These are phyloP conservation scores for Melanocharis versteri DNA, from an alignment of 2,113 vertebrate species.

Conservation along the genomic window DNA sequence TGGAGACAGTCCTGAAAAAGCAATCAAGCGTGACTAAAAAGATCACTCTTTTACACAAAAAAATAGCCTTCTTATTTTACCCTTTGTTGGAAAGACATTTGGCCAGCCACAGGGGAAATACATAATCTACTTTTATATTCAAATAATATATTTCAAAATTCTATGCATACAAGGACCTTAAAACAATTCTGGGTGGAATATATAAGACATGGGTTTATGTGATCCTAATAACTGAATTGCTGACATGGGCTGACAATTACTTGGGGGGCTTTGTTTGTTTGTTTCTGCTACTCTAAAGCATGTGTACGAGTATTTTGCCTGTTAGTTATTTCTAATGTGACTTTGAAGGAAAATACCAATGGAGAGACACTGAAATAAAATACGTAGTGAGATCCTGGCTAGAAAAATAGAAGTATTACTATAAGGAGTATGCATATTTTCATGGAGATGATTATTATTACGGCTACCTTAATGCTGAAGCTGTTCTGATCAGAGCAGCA, in stretches of 20 bases:
- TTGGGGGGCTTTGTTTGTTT: constrained; percentile 20
- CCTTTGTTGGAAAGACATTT: constrained; percentile 84
- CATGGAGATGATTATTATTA: background rate
- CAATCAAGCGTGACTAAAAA: constrained; percentile 83
- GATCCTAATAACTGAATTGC: constrained; percentile 69
- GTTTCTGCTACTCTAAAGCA: background rate
- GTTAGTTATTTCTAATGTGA: background rate
- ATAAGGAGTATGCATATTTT: background rate
- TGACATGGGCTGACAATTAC: constrained; percentile 63
- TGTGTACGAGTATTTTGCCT: background rate
- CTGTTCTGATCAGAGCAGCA: constrained; percentile 6
- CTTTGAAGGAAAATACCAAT: constrained; percentile 18
- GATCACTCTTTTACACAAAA: constrained; percentile 83
- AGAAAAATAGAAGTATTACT: background rate
- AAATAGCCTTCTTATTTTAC: constrained; percentile 82
- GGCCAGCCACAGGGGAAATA: constrained; percentile 82
- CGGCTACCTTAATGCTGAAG: background rate
- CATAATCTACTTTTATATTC: constrained; percentile 84
- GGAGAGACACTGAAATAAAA: background rate
- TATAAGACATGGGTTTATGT: constrained; percentile 56
- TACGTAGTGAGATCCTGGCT: background rate
- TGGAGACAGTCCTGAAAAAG: constrained; percentile 80
- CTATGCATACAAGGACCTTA: constrained; percentile 70
- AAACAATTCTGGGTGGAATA: constrained; percentile 74
- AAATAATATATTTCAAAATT: constrained; percentile 80